Percentiles rank a stretch among this genome's conserved stretches.
phyloP scores from a whole-genome alignment of 2,797 vertebrate genomes.

The Masticophis lateralis region DNA sequence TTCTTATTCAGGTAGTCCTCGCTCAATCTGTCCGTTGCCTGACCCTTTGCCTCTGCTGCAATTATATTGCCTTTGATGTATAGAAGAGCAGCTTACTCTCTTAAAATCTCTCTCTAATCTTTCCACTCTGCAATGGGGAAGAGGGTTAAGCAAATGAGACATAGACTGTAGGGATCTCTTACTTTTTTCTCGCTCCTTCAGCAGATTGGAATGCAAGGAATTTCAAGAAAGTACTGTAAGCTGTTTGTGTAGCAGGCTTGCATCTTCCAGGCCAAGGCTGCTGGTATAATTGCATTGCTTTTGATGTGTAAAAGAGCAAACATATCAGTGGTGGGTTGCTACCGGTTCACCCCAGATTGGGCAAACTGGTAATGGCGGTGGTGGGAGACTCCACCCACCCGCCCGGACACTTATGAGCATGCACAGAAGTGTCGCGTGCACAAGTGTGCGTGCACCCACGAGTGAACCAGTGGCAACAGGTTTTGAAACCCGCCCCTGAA shows the following conservation, averaged over 20 bases:
- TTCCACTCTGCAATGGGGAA: background rate
- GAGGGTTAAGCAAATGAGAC: background rate
- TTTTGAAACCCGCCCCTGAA: no score
- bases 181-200: background rate
- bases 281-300: background rate
- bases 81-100: background rate
- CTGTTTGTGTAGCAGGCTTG: background rate
- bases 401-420: no score
- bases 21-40: background rate
- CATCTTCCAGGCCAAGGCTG: background rate
- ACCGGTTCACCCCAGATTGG: no score
- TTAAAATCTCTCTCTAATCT: background rate
- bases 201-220: background rate
- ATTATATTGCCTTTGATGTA: background rate
- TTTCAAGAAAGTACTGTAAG: background rate
- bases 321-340: no score
- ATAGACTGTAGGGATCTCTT: background rate
- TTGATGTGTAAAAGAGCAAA: background rate
- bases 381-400: no score
- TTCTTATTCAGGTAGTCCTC: background rate
- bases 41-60: background rate
- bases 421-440: no score
- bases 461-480: no score
- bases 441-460: no score
- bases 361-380: no score